These are phyloP conservation scores for Chaetops frenatus DNA, from an alignment of 2,113 vertebrate genomes.

Conservation along the genomic window DNA sequence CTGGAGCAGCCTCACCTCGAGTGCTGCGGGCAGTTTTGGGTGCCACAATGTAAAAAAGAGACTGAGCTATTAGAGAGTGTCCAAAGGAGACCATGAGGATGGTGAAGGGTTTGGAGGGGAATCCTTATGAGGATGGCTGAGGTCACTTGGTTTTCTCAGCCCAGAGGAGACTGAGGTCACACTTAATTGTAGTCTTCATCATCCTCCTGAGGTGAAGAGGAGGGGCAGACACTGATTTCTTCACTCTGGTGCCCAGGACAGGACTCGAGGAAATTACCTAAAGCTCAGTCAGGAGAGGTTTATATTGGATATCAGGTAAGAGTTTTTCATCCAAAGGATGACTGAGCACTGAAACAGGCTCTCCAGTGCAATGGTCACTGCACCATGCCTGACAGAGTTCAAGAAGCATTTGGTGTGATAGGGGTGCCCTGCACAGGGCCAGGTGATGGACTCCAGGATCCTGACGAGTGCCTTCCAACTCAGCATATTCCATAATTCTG, in stretches of 20 bases:
- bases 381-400: background rate
- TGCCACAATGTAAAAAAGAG: background rate
- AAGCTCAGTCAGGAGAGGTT: background rate
- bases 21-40: background rate
- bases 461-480: background rate
- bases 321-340: background rate
- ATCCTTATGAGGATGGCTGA: background rate
- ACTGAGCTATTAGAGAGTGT: background rate
- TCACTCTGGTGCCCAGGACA: background rate
- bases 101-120: background rate
- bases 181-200: background rate
- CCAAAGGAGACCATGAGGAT: background rate
- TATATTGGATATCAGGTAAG: background rate
- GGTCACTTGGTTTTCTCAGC: background rate
- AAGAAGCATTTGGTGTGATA: background rate
- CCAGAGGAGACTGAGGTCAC: background rate
- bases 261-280: background rate
- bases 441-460: background rate
- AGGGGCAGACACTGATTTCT: background rate
- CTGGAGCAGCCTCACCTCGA: background rate
- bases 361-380: background rate
- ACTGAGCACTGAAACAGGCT: background rate
- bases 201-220: background rate
- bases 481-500: background rate
- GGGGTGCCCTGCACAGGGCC: background rate